These are phyloP conservation scores for Caenorhabditis drosophilae DNA, from an alignment of 2,888 invertebrate species.

Conservation along the genomic window DNA sequence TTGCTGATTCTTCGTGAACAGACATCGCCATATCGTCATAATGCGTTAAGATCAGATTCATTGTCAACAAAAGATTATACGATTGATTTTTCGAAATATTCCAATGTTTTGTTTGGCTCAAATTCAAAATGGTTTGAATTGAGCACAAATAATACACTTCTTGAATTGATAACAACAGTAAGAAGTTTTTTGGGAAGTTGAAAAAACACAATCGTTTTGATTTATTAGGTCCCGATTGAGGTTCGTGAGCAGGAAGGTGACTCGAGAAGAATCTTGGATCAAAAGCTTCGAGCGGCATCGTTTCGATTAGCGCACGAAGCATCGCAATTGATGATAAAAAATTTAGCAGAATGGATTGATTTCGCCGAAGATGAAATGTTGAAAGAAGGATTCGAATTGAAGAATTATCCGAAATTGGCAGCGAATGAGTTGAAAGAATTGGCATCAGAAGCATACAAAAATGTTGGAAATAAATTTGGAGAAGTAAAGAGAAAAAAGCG, in stretches of 20 bases:
- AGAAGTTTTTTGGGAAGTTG: neutral
- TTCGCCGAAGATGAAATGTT: slow-evolving; percentile 45
- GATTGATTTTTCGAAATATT: slow-evolving; percentile 90
- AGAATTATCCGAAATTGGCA: slow-evolving; percentile 28
- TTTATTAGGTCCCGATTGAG: slow-evolving; percentile 85
- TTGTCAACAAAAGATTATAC: slow-evolving; percentile 88
- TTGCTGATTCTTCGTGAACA: slow-evolving; percentile 93
- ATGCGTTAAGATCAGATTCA: slow-evolving; percentile 70
- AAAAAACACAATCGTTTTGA: neutral
- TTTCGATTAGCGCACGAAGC: slow-evolving; percentile 59
- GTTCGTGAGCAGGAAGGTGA: slow-evolving; percentile 90
- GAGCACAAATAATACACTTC: slow-evolving; percentile 85
- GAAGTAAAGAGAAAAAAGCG: slow-evolving; percentile 19
- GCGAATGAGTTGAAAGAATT: slow-evolving; percentile 34
- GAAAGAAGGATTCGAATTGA: slow-evolving; percentile 42
- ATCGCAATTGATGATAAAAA: slow-evolving; percentile 51
- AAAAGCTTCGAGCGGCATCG: slow-evolving; percentile 79
- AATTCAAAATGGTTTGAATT: slow-evolving; percentile 81
- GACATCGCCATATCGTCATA: slow-evolving; percentile 80
- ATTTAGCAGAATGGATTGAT: slow-evolving; percentile 47
- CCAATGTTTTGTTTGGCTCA: slow-evolving; percentile 69
- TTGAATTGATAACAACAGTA: slow-evolving; percentile 80
- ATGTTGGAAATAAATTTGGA: slow-evolving; percentile 28
- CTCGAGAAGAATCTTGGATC: slow-evolving; percentile 93
- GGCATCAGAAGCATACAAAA: slow-evolving; percentile 28